These are phyloP conservation scores for Cremastobaeus sp. DNA, from an alignment of 2,888 invertebrate genomes.

Conservation along the genomic window DNA sequence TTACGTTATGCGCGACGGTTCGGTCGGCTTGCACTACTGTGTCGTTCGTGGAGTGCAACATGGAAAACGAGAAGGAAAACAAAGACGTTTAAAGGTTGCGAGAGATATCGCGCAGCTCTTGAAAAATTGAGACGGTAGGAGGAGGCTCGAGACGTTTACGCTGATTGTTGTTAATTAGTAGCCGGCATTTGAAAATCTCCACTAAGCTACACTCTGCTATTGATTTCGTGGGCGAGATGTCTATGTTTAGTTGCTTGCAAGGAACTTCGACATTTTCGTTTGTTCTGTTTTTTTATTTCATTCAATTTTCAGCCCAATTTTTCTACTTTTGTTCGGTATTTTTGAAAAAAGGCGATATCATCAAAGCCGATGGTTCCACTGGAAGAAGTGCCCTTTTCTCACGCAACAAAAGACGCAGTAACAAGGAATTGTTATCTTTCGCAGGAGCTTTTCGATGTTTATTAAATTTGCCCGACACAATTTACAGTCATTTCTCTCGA, in stretches of 20 bases:
- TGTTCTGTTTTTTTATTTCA: not conserved
- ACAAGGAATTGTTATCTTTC: no score
- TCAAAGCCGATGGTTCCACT: no score
- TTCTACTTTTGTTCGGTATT: no score
- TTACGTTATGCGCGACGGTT: slow-evolving; percentile 20
- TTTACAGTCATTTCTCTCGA: no score
- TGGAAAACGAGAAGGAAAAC: not conserved
- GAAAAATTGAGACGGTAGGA: slow-evolving; percentile 19
- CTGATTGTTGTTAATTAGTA: slow-evolving; percentile 31
- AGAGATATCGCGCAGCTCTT: slow-evolving; percentile 17
- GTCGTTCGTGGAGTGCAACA: not conserved
- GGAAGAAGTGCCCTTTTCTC: no score
- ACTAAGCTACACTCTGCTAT: slow-evolving; percentile 22
- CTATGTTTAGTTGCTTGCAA: slow-evolving; percentile 21
- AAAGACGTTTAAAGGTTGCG: slow-evolving; percentile 7
- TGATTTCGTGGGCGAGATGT: slow-evolving; percentile 22
- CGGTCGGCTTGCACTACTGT: slow-evolving; percentile 4
- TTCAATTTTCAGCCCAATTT: no score
- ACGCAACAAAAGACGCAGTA: no score
- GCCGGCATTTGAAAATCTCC: slow-evolving; percentile 14
- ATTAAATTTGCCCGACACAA: no score
- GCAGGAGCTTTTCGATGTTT: no score
- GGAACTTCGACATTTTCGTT: no score
- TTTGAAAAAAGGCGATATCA: no score
- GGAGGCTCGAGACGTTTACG: slow-evolving; percentile 12